Conservation (phyloP, 2,888 invertebrate species). For the Timema podura region DNA sequence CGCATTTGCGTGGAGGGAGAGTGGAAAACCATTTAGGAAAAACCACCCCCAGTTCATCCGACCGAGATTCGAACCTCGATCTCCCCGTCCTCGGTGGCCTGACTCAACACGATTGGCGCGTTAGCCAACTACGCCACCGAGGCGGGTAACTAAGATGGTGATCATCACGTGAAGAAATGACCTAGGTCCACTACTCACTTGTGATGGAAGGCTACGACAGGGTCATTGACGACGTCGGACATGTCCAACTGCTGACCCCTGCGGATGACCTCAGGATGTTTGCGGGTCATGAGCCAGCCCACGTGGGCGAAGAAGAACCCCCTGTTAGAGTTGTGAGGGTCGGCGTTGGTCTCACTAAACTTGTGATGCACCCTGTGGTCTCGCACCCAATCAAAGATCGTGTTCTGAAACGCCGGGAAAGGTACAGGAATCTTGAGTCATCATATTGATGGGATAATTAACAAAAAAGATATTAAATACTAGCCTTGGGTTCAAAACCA, state of each 20-base stretch:
- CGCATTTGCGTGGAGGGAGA: too few relatives aligned
- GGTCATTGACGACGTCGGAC: conserved; percentile 73
- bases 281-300: conserved; percentile 87
- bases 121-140: too few relatives aligned
- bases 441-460: too few relatives aligned
- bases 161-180: not conserved
- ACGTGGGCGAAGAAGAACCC: conserved; percentile 92
- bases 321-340: conserved; percentile 74
- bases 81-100: too few relatives aligned
- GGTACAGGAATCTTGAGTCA: too few relatives aligned
- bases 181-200: conserved; percentile 51
- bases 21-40: too few relatives aligned
- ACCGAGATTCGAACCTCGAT: too few relatives aligned
- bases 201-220: conserved; percentile 71
- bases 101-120: too few relatives aligned
- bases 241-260: conserved; percentile 79
- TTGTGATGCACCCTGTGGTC: conserved; percentile 75
- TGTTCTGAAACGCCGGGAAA: conserved; percentile 51
- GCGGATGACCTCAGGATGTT: conserved; percentile 77
- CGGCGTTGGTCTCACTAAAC: conserved; percentile 70
- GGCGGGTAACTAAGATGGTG: too few relatives aligned
- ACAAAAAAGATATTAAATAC: too few relatives aligned
- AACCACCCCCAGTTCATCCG: too few relatives aligned
- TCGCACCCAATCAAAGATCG: conserved; percentile 67
- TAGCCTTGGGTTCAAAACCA: too few relatives aligned